Evolutionary conservation across 2,797 vertebrate species (phyloP), one percentile per base, ranked within the genome.

Genomic region (Chaetodon trifasciatus): DNA sequence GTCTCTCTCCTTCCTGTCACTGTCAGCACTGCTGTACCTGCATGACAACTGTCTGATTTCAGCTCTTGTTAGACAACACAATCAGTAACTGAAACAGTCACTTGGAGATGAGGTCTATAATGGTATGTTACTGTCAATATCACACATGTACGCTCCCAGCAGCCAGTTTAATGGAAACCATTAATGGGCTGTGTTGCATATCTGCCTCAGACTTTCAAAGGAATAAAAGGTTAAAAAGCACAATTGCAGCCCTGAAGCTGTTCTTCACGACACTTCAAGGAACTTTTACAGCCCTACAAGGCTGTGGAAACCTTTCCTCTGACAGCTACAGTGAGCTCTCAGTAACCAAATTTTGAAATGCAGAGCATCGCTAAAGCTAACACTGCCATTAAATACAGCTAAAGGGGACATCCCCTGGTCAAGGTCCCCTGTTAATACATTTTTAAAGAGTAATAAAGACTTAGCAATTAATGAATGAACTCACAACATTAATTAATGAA

Each of bases 51-150:
- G 76, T 84, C 71, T 87, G 83, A 81, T 86, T 85, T 44, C 53
- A 62, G 63, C 72, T 83, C 74, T 62, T 81, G 79, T 87, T 89
- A 79, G 69, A 85, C 74, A 84, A 87, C 76, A 79, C 79, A 81
- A 91, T 88, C 76, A 86, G 63, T 82, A 63, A 49, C 62, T 50
- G 63, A 79, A 81, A 82, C 78, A 63, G 61, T 81, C 72, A 80
- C 55, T 80, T 62, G 42, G 46, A 67, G 74, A 81, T 56, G 67
- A 73, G 65, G 13, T 62, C 66, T 49, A 53, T 76, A 60, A 80
- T 74, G 21, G 83, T 69, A 56, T 47, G 32, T 15, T 21, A 37
- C 72, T 63, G 66, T 53, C 63, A 71, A 84, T 67, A 62, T 50
- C 49, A 81, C 64, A 75, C 8, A 6, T 72, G 74, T 61, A 8